These are phyloP conservation scores for Gandaritis pyraliata DNA, from an alignment of 2,888 invertebrate genomes.

Conservation along the genomic window DNA sequence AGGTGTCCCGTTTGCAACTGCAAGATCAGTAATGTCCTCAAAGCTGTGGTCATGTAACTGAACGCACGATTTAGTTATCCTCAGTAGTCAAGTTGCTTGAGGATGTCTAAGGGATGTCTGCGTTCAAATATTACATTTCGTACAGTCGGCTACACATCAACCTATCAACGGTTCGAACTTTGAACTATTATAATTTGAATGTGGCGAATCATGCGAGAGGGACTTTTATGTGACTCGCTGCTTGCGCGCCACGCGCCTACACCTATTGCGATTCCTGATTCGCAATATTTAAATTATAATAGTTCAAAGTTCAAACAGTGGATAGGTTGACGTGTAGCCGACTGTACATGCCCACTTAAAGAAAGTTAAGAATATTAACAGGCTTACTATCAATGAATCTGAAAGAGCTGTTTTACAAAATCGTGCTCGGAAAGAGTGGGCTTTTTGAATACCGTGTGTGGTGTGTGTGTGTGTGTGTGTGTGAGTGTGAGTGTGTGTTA, in stretches of 20 bases:
- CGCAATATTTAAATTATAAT: too few species aligned
- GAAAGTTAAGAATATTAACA: not conserved
- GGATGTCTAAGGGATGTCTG: not conserved
- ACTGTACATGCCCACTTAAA: too few species aligned
- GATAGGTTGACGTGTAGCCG: too few species aligned
- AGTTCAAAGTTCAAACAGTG: too few species aligned
- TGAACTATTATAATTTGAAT: too few species aligned
- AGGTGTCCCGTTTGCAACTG: slow-evolving; percentile 89
- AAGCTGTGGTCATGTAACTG: slow-evolving; percentile 76
- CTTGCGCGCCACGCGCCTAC: too few species aligned
- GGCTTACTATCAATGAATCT: not conserved
- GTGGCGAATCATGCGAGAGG: too few species aligned
- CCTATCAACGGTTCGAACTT: too few species aligned
- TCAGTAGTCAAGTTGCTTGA: too few species aligned
- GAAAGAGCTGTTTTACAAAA: not conserved
- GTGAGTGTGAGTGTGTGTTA: not conserved
- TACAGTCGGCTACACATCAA: too few species aligned
- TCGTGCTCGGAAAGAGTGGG: not conserved
- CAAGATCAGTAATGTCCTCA: slow-evolving; percentile 87
- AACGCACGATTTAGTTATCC: not conserved
- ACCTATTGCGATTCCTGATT: too few species aligned
- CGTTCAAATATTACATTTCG: not conserved
- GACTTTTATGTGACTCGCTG: too few species aligned
- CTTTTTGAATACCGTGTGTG: not conserved
- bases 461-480: not conserved